Conservation (phyloP, 1,140 invertebrate species). For the Riptortus pedestris region DNA sequence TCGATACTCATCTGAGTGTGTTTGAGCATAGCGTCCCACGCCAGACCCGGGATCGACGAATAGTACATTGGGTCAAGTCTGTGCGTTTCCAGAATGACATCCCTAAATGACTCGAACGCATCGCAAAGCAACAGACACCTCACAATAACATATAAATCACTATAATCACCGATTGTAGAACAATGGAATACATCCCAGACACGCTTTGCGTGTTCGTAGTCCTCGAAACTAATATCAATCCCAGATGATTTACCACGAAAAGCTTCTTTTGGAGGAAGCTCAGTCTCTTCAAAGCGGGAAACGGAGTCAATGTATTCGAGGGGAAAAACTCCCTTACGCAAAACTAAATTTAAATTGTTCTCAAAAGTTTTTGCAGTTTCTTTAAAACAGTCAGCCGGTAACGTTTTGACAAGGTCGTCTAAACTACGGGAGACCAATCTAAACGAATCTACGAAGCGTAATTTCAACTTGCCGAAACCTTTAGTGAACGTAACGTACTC, state of each 20-base stretch:
- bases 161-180: conserved; percentile 33
- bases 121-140: conserved; percentile 38
- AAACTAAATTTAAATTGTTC: conserved; percentile 21
- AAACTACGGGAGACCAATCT: too few species aligned
- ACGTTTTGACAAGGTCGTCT: neutral
- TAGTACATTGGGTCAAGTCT: neutral
- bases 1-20: conserved; percentile 39
- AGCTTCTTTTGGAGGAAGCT: conserved; percentile 34
- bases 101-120: neutral
- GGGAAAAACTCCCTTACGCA: conserved; percentile 34
- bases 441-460: too few species aligned
- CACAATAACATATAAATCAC: conserved; percentile 36
- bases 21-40: conserved; percentile 30
- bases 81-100: neutral
- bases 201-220: conserved; percentile 38
- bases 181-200: conserved; percentile 39
- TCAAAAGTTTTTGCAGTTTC: neutral
- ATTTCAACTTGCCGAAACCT: too few species aligned
- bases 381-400: neutral
- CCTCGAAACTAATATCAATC: conserved; percentile 31
- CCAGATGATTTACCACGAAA: conserved; percentile 34
- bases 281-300: conserved; percentile 34
- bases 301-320: conserved; percentile 34
- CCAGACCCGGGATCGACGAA: neutral
- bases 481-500: too few species aligned